Percentiles rank a stretch among this genome's conserved stretches.
Conservation (phyloP, 2,113 vertebrate species). For the Saimiri boliviensis region DNA sequence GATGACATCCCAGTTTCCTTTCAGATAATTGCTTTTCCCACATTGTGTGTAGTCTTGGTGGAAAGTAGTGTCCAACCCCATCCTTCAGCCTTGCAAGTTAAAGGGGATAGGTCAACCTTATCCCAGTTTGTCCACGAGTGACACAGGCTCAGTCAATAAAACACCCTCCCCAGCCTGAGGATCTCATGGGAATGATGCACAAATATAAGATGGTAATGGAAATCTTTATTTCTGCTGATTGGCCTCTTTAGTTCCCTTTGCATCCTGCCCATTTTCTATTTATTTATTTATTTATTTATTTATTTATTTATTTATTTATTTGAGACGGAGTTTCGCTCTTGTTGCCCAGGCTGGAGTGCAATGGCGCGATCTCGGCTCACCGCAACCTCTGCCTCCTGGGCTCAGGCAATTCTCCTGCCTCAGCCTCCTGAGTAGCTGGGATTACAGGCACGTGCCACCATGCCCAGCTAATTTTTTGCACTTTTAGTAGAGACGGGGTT, state of each 20-base stretch:
- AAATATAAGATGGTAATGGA: background rate
- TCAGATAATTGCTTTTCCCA: background rate
- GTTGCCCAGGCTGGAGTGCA: too few species aligned
- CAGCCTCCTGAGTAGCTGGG: too few species aligned
- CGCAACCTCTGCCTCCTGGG: too few species aligned
- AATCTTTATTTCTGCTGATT: background rate
- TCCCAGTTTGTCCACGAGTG: background rate
- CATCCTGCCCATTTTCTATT: background rate
- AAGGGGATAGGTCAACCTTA: background rate
- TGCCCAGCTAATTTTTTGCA: too few species aligned
- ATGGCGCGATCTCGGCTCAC: too few species aligned
- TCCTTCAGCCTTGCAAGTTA: background rate
- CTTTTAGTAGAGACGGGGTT: too few species aligned
- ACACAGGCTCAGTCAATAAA: background rate
- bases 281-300: too few species aligned
- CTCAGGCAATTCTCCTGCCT: too few species aligned
- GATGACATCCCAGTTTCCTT: slow-evolving; percentile 14
- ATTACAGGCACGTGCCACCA: too few species aligned
- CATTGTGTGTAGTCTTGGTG: background rate
- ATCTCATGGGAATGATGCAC: background rate
- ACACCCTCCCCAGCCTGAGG: background rate
- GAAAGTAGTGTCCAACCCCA: background rate
- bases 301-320: too few species aligned
- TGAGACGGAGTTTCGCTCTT: too few species aligned
- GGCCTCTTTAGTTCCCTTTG: background rate